Percentiles rank a stretch among this genome's conserved stretches.
Evolutionary conservation across 2,797 vertebrate species (phyloP).

Genomic region (Cheirogaleus major): DNA sequence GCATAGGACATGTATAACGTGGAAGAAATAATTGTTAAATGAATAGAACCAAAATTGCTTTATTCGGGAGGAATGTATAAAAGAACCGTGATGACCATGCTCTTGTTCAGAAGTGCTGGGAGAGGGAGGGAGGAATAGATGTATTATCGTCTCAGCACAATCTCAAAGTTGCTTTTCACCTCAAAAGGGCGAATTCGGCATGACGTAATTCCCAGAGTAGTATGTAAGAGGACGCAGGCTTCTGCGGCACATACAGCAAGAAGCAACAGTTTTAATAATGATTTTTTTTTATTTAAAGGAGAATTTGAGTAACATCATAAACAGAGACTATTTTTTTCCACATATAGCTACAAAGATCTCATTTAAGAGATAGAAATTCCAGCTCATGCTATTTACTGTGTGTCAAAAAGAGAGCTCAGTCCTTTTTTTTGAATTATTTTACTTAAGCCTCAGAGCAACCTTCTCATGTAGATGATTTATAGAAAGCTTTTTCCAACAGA

Average conservation of each 20-base stretch:
- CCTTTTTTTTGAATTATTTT: not conserved
- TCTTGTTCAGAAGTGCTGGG: not conserved
- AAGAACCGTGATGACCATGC: not conserved
- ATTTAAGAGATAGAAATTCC: constrained; percentile 10
- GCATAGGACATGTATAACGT: too few species aligned
- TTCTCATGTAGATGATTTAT: not conserved
- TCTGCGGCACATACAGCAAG: too few species aligned
- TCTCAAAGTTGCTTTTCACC: not conserved
- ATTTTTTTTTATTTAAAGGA: not conserved
- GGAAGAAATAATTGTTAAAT: fast-evolving
- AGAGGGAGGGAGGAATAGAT: not conserved
- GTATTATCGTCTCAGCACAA: not conserved
- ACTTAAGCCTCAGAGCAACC: not conserved
- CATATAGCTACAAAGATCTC: not conserved
- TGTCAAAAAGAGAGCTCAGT: not conserved
- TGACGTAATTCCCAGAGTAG: not conserved
- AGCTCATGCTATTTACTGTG: not conserved
- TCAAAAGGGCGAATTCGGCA: not conserved
- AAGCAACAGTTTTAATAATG: not conserved
- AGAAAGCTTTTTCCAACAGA: not conserved
- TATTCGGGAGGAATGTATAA: not conserved
- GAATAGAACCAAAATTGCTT: not conserved
- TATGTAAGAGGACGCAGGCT: fast-evolving
- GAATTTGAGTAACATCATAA: not conserved
- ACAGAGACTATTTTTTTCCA: not conserved